These are phyloP conservation scores for Tineola bisselliella DNA, from an alignment of 2,888 invertebrate genomes.

Conservation along the genomic window DNA sequence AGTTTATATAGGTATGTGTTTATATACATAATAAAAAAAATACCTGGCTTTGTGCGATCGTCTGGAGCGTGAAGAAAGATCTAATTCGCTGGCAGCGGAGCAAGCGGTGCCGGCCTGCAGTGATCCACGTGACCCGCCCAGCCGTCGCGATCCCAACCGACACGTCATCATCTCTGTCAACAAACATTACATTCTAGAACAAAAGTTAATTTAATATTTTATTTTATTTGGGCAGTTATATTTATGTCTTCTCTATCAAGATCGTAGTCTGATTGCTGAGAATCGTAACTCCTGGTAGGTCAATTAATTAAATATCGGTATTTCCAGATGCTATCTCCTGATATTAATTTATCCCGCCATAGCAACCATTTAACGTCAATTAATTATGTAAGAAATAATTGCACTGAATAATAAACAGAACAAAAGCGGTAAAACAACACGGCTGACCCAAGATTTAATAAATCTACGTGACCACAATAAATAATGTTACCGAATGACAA, in stretches of 20 bases:
- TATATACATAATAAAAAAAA: not conserved
- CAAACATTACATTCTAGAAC: not conserved
- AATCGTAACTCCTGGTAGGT: no score
- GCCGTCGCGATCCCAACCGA: constrained; percentile 77
- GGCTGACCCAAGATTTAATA: not conserved
- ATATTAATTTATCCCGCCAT: no score
- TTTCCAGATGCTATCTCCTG: no score
- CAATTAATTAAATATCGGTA: no score
- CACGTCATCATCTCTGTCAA: constrained; percentile 79
- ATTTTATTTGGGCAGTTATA: no score
- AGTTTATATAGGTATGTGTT: no score
- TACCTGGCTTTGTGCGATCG: constrained; percentile 70
- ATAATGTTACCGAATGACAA: not conserved
- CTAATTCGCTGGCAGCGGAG: constrained; percentile 78
- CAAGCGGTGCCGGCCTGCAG: constrained; percentile 68
- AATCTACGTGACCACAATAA: not conserved
- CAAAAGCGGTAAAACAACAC: not conserved
- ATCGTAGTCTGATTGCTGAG: no score
- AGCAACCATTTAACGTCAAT: no score
- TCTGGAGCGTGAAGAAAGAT: constrained; percentile 76
- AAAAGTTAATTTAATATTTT: no score
- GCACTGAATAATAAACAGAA: not conserved
- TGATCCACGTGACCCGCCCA: constrained; percentile 66
- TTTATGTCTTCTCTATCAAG: no score
- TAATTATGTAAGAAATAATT: no score